A percentile compares a stretch with the other conserved stretches of the same genome.
Evolutionary conservation across 2,797 vertebrate genomes (phyloP).

Genomic region (Ptychadena robeensis): DNA sequence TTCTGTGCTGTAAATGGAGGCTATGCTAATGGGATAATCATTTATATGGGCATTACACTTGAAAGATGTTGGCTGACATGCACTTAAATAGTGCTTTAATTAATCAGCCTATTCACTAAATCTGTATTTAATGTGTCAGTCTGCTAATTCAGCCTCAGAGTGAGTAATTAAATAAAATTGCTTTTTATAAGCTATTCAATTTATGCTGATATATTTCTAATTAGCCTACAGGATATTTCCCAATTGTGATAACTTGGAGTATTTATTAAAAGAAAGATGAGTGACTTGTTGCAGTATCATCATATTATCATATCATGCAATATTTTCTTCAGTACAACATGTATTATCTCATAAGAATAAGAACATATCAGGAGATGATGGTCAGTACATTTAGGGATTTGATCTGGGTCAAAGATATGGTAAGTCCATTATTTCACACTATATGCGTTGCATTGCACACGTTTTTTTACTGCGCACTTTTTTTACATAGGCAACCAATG

Average conservation of each 20-base stretch:
- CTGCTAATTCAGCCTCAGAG: constrained; percentile 3
- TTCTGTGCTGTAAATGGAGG: neutral
- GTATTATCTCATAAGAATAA: neutral
- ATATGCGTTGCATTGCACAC: no score
- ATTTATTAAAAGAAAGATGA: neutral
- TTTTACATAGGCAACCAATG: no score
- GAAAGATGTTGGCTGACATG: neutral
- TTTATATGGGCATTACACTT: constrained; percentile 4
- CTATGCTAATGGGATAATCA: neutral
- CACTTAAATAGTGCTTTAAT: neutral
- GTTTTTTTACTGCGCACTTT: no score
- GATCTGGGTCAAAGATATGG: neutral
- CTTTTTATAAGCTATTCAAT: neutral
- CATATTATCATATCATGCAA: no score
- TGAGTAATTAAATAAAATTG: constrained; percentile 17
- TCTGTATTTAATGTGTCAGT: constrained; percentile 7
- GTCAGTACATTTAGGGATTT: neutral
- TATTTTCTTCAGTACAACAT: neutral
- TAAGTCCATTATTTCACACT: no score
- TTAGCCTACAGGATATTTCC: constrained; percentile 4
- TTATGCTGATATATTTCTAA: neutral
- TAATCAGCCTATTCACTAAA: constrained; percentile 5
- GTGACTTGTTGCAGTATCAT: neutral
- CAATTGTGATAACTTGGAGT: neutral
- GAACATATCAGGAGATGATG: no score